Conservation (phyloP, 1,140 invertebrate genomes). For the Solen grandis region DNA sequence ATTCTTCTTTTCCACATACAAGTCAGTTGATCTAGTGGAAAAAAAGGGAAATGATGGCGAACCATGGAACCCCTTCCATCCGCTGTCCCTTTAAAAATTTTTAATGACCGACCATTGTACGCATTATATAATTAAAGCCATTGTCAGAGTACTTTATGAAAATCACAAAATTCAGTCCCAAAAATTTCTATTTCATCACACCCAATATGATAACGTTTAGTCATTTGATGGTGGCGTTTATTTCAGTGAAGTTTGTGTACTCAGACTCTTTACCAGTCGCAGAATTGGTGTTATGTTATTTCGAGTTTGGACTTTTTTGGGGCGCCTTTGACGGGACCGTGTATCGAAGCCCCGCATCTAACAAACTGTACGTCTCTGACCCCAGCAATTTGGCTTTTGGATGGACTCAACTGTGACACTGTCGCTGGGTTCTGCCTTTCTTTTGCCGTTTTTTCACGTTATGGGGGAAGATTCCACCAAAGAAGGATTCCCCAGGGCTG, state of each 20-base stretch:
- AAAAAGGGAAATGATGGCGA: conserved; percentile 54
- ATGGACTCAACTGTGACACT: conserved; percentile 75
- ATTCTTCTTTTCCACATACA: conserved; percentile 68
- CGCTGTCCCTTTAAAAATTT: conserved; percentile 74
- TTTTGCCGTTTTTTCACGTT: conserved; percentile 71
- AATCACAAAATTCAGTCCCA: conserved; percentile 73
- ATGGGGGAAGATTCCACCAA: conserved; percentile 64
- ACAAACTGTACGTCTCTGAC: conserved; percentile 70
- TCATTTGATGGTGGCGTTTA: conserved; percentile 70
- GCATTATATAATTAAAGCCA: conserved; percentile 74
- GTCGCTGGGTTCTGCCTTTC: conserved; percentile 69
- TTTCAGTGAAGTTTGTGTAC: conserved; percentile 72
- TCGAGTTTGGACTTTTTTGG: conserved; percentile 73
- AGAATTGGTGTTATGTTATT: conserved; percentile 75
- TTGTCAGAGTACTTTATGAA: conserved; percentile 73
- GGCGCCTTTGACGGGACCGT: conserved; percentile 78
- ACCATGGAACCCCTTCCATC: conserved; percentile 71
- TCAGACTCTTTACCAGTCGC: conserved; percentile 69
- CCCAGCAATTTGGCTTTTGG: conserved; percentile 73
- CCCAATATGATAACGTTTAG: conserved; percentile 76
- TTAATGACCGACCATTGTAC: conserved; percentile 76
- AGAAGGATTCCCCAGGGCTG: conserved; percentile 49
- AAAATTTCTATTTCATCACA: conserved; percentile 75
- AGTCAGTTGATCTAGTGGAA: conserved; percentile 66
- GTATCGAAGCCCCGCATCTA: conserved; percentile 68